Evolutionary conservation across 1,140 invertebrate species (phyloP).

Genomic region (Harlomillsia oculata): DNA sequence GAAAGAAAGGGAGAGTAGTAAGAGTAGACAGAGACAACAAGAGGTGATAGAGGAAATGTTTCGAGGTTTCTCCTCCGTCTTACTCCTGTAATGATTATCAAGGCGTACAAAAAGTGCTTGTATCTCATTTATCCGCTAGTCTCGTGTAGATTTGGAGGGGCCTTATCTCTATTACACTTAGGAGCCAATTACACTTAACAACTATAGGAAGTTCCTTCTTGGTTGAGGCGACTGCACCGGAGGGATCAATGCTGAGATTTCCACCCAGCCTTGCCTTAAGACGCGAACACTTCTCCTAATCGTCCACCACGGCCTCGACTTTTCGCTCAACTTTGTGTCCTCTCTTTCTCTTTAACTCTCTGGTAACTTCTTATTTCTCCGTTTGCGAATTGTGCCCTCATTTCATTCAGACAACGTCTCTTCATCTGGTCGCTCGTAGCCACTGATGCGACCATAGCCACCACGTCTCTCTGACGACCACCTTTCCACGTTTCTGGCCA

Average conservation of each 20-base stretch:
- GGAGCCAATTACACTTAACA: slow-evolving; percentile 33
- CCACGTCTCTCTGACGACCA: too few species aligned
- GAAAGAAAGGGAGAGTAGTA: neutral
- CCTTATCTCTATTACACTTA: slow-evolving; percentile 33
- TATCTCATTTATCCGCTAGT: slow-evolving; percentile 19
- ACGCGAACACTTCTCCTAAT: slow-evolving; percentile 8
- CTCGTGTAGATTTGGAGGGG: slow-evolving; percentile 16
- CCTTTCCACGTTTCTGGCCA: too few species aligned
- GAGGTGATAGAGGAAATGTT: slow-evolving; percentile 6
- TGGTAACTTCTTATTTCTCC: neutral
- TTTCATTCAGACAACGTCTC: neutral
- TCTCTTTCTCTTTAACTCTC: neutral
- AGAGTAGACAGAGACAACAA: slow-evolving; percentile 6
- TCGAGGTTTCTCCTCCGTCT: slow-evolving; percentile 2
- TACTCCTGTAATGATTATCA: slow-evolving; percentile 21
- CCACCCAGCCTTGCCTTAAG: neutral
- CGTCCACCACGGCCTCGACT: slow-evolving; percentile 14
- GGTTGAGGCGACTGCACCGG: neutral
- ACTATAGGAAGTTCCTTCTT: slow-evolving; percentile 11
- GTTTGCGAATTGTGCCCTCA: too few species aligned
- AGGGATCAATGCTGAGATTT: slow-evolving; percentile 20
- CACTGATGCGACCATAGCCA: too few species aligned
- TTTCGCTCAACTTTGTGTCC: slow-evolving; percentile 1
- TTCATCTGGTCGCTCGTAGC: too few species aligned
- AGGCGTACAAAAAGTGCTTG: slow-evolving; percentile 24